phyloP scores from a whole-genome alignment of 35 echinoderm and acorn worm species.

The Heliocidaris erythrogramma region DNA sequence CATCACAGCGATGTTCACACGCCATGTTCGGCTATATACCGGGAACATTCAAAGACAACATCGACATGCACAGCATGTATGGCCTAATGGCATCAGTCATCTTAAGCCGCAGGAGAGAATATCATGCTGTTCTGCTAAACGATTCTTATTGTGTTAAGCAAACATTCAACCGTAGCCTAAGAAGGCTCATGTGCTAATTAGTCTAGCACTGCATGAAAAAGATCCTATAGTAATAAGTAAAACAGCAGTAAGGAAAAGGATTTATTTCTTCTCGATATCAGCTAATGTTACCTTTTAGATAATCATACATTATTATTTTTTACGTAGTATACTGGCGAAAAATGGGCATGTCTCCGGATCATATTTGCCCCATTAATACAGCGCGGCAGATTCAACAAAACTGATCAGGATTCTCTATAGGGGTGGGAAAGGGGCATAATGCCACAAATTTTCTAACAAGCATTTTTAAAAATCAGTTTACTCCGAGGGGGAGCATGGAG shows the following conservation, averaged over 20 bases:
- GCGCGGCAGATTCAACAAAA: no score
- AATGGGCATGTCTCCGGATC: no score
- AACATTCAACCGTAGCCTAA: not conserved
- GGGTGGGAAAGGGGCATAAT: no score
- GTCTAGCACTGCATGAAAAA: not conserved
- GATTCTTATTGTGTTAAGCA: not conserved
- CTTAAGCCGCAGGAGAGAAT: not conserved
- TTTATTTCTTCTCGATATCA: not conserved
- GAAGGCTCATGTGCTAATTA: not conserved
- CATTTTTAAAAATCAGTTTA: no score
- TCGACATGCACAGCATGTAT: not conserved
- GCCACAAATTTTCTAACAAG: no score
- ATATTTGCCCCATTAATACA: no score
- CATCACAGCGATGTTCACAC: not conserved
- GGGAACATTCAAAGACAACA: not conserved
- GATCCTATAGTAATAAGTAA: not conserved
- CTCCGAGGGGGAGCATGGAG: no score
- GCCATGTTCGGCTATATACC: not conserved
- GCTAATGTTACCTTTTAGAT: no score
- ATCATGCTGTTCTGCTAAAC: not conserved
- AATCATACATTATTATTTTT: no score
- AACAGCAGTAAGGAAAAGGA: not conserved
- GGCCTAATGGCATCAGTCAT: not conserved
- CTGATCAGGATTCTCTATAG: no score
- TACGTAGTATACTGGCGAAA: no score